Evolutionary conservation across 1,140 invertebrate genomes (phyloP).

Genomic region (Conus ventricosus): DNA sequence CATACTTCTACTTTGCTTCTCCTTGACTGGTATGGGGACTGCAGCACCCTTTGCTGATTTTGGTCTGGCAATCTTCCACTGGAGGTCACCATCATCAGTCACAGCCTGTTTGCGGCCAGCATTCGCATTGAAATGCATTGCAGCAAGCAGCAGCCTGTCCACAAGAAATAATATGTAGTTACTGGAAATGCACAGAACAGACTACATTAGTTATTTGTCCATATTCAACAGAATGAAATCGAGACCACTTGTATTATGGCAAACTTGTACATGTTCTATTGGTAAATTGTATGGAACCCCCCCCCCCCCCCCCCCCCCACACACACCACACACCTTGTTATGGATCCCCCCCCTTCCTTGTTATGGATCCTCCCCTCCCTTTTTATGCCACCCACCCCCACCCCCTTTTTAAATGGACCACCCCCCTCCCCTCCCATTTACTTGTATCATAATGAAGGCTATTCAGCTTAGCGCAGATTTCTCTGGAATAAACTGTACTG

Average conservation of each 20-base stretch:
- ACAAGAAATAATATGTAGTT: not conserved
- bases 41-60: slow-evolving; percentile 34
- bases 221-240: not conserved
- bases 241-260: not conserved
- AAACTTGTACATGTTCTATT: not conserved
- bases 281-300: not conserved
- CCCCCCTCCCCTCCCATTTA: not conserved
- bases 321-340: too few species aligned
- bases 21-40: not conserved
- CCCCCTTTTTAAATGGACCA: too few species aligned
- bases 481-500: too few species aligned
- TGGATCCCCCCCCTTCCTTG: too few species aligned
- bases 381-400: not conserved
- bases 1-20: not conserved
- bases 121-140: slow-evolving; percentile 48
- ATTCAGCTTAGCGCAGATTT: too few species aligned
- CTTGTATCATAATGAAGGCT: not conserved
- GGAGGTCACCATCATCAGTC: slow-evolving; percentile 23
- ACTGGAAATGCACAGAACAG: not conserved
- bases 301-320: too few species aligned
- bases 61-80: slow-evolving; percentile 27
- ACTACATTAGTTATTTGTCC: not conserved
- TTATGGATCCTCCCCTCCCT: too few species aligned
- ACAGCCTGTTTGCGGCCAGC: slow-evolving; percentile 18
- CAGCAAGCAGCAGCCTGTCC: slow-evolving; percentile 38